phyloP scores from a whole-genome alignment of 2,113 vertebrate species.

The Cygnus atratus region DNA sequence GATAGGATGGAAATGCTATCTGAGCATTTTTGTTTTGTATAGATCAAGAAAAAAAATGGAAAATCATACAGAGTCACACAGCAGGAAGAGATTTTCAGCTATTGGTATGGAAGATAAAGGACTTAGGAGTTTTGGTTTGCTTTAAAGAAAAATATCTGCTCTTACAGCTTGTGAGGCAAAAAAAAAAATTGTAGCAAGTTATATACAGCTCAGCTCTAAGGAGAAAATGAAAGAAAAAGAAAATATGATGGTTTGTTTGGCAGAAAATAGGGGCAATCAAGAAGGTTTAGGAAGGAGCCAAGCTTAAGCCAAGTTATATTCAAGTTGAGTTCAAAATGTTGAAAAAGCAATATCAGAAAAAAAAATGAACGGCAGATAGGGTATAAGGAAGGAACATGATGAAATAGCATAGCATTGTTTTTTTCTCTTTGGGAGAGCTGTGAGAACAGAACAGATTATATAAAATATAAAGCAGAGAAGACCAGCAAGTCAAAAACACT shows the following conservation, averaged over 20 bases:
- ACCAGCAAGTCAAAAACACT: not conserved
- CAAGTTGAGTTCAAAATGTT: not conserved
- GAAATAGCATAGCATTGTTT: not conserved
- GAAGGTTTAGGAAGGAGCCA: not conserved
- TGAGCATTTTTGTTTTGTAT: not conserved
- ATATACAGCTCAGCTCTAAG: not conserved
- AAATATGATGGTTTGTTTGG: not conserved
- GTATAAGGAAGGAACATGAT: not conserved
- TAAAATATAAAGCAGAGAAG: not conserved
- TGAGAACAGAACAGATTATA: not conserved
- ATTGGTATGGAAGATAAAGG: not conserved
- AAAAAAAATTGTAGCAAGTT: not conserved
- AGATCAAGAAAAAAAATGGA: not conserved
- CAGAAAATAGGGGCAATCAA: not conserved
- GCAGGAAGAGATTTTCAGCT: not conserved
- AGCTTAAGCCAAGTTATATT: not conserved
- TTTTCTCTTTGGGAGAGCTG: not conserved
- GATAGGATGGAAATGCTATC: not conserved
- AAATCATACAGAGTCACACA: not conserved
- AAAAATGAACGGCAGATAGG: not conserved
- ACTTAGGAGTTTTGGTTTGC: not conserved
- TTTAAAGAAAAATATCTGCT: not conserved
- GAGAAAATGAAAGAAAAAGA: not conserved
- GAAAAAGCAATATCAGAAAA: not conserved
- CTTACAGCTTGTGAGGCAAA: not conserved